Base-by-base conservation (phyloP, 2,113 vertebrate genomes). In the Rhegmatorhina hoffmannsi region DNA sequence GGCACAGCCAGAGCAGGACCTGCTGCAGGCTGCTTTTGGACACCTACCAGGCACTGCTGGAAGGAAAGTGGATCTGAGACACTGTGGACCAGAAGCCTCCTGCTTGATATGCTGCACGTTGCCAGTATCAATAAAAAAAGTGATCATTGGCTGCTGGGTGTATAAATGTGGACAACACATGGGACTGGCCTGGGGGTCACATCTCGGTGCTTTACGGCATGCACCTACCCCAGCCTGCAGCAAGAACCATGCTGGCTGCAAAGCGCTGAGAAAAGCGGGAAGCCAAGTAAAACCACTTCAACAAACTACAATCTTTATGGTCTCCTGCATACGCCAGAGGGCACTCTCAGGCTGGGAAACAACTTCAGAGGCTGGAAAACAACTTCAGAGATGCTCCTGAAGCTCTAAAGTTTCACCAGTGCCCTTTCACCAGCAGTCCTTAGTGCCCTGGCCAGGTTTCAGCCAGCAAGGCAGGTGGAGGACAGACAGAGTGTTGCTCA, bases 161-260 rank as follows among this genome's bases (percentile, higher is more conserved):
- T 49, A 12, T 23, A 40, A 60, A 66, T 0, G 7, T 13, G 9
- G 29, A 53, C 0, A 7, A 29, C 58, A 29, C 13, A 14, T 0
- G 0, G 21, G n/a, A 28, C 36, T 28, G 36, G n/a, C 50, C n/a
- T 18, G 49, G 26, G 84, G 29, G 15, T 60, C n/a, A 29, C 46
- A 19, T 24, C 62, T 44, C 0, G 1, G 68, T 59, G 49, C 38
- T 56, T 69, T 33, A 33, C 5, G 36, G 43, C 14, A 28, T 3
- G 4, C 17, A 26, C 20, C 26, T 11, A 26, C 21, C 13, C 4
- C 75, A 59, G 56, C 47, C 44, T n/a, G 29, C 1, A 1, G 36
- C 0, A 0, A 91, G 12, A 69, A 23, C 31, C 34, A 29, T 0
- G 0, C 53, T 68, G 60, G 9, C 63, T 85, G 53, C n/a, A 63